Conservation (phyloP, 1,140 invertebrate genomes). For the Diprion similis region DNA sequence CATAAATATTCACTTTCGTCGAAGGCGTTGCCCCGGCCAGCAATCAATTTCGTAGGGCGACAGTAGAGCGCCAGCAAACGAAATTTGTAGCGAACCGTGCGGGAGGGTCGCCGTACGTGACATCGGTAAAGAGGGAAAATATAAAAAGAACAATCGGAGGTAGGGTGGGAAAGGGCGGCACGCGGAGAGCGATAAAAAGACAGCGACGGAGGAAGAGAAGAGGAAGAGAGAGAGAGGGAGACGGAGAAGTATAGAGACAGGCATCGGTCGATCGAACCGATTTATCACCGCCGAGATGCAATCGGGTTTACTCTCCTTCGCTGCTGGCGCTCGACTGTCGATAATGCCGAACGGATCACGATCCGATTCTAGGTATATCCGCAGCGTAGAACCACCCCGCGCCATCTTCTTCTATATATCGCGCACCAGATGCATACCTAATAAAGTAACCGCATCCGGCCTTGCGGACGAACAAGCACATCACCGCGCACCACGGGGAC, state of each 20-base stretch:
- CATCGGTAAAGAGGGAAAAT: conserved; percentile 31
- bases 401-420: conserved; percentile 11
- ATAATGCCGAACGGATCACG: conserved; percentile 52
- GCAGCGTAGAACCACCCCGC: conserved; percentile 19
- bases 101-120: conserved; percentile 32
- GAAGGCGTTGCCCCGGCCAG: neutral
- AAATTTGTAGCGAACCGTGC: conserved; percentile 58
- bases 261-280: conserved; percentile 45
- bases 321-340: conserved; percentile 54
- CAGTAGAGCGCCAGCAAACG: conserved; percentile 40
- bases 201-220: conserved; percentile 28
- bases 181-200: conserved; percentile 34
- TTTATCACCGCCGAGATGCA: conserved; percentile 59
- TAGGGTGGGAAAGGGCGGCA: conserved; percentile 27
- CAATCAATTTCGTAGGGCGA: neutral
- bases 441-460: conserved; percentile 48
- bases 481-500: conserved; percentile 29
- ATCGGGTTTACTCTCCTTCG: conserved; percentile 45
- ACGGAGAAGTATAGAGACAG: neutral
- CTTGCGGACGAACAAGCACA: conserved; percentile 26
- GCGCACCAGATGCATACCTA: conserved; percentile 48
- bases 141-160: neutral
- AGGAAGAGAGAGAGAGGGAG: conserved; percentile 33
- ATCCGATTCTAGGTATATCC: neutral
- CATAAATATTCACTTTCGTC: conserved; percentile 7